Percentiles rank a stretch among this genome's conserved stretches.
These are phyloP conservation scores for Carettochelys insculpta DNA, from an alignment of 2,113 vertebrate species.

Conservation along the genomic window DNA sequence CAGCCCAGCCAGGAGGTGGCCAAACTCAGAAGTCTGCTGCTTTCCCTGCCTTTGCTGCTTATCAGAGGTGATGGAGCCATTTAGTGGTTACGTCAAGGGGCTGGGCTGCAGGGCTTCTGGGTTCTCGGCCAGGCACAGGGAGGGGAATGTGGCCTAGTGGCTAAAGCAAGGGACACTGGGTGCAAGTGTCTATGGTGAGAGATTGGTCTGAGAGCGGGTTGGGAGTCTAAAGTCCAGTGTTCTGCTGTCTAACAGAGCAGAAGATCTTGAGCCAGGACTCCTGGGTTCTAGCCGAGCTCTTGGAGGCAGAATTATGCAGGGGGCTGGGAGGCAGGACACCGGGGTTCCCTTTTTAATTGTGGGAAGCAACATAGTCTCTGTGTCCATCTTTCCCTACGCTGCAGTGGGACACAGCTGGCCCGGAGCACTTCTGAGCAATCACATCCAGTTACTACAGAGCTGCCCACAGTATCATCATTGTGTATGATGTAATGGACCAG, in stretches of 20 bases:
- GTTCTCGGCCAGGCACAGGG: no score
- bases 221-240: neutral
- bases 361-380: neutral
- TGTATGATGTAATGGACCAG: slow-evolving; percentile 52
- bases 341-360: neutral
- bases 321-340: neutral
- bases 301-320: neutral
- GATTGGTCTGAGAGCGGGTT: no score
- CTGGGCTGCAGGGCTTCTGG: no score
- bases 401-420: slow-evolving; percentile 49
- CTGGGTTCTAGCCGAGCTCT: neutral
- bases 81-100: no score
- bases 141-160: neutral
- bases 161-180: neutral
- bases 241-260: no score
- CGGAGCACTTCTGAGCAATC: slow-evolving; percentile 46
- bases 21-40: no score
- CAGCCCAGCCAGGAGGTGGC: no score
- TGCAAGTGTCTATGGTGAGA: no score
- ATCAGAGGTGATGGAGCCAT: no score
- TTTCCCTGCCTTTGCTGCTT: no score
- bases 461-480: slow-evolving; percentile 39
- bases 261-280: neutral
- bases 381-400: neutral
- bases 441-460: slow-evolving; percentile 54